Evolutionary conservation across 1,140 invertebrate species (phyloP), one percentile per base, ranked within the genome.

Genomic region (Oryctes rhinoceros): DNA sequence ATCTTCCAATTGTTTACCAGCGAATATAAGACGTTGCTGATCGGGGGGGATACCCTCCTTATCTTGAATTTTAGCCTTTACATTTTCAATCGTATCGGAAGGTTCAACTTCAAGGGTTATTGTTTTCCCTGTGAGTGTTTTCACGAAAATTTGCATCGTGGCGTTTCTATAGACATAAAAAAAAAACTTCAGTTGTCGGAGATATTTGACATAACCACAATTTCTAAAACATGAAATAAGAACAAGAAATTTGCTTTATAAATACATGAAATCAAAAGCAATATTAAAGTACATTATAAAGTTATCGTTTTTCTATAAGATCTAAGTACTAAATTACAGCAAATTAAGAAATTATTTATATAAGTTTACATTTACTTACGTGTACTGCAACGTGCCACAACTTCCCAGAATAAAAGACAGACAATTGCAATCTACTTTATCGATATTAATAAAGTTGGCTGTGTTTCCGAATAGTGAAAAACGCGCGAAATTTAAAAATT

Each of bases 1-100:
- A 90, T 96, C 94, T 87, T 96, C 95, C 1, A 96, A 85, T 85
- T 96, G 94, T 84, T 95, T 95, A 9, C 95, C 94, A 82, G 90
- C 94, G 84, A 95, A 94, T 83, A 94, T 94, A 81, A 94, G 87
- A 82, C 93, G 89, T 83, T 94, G 93, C 82, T 94, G 92, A 84
- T 94, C 93, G 83, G 93, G 92, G 0, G 93, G 93, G 80, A 93
- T 94, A 10, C 94, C 94, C 84, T 91, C 91, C 35, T 92, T 92
- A 78, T 95, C 90, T 83, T 95, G 94, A 81, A 95, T 95, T 83
- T 95, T 95, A 0, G 94, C 92, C 81, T 95, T 95, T 0, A 95
- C 93, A 88, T 95, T 95, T 83, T 95, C 94, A 84, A 95, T 95
- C 0, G 94, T 94, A 75, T 92, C 91, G 0, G 91, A 93, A 4